Evolutionary conservation across 2,888 invertebrate genomes (phyloP).

Genomic region (Caenorhabditis sinica): DNA sequence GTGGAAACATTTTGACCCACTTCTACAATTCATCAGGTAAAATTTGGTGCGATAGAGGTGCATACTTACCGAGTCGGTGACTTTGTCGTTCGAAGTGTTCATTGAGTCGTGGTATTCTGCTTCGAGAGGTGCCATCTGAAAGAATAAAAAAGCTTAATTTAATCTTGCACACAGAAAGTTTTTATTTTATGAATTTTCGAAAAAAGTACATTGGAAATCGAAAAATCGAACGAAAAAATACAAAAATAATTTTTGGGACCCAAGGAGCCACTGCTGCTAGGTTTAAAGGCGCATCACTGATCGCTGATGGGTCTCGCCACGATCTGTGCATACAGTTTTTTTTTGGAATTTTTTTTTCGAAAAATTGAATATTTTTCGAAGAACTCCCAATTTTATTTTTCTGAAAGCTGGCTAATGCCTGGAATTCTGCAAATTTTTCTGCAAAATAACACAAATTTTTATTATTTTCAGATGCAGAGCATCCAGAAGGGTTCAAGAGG

Average conservation of each 20-base stretch:
- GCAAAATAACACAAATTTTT: not conserved
- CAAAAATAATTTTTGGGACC: not conserved
- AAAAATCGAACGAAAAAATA: not conserved
- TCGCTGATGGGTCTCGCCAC: not conserved
- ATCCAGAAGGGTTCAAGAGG: not conserved
- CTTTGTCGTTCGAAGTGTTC: not conserved
- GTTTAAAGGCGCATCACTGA: not conserved
- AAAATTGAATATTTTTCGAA: not conserved
- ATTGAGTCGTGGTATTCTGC: slow-evolving; percentile 4
- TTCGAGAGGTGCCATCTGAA: slow-evolving; percentile 13
- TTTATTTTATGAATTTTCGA: not conserved
- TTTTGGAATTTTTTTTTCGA: too few species aligned
- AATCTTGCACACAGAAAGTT: too few species aligned
- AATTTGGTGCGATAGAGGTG: not conserved
- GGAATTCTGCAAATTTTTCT: not conserved
- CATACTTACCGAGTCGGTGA: not conserved
- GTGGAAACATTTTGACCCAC: slow-evolving; percentile 22
- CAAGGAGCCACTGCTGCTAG: not conserved
- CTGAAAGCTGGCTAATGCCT: too few species aligned
- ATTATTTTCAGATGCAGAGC: not conserved
- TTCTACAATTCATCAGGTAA: slow-evolving; percentile 7
- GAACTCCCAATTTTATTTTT: not conserved
- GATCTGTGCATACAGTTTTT: not conserved
- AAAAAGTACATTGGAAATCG: not conserved
- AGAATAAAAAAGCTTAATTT: not conserved